These are phyloP conservation scores for Drosophila sordidula DNA, from an alignment of 2,888 invertebrate genomes.

Conservation along the genomic window DNA sequence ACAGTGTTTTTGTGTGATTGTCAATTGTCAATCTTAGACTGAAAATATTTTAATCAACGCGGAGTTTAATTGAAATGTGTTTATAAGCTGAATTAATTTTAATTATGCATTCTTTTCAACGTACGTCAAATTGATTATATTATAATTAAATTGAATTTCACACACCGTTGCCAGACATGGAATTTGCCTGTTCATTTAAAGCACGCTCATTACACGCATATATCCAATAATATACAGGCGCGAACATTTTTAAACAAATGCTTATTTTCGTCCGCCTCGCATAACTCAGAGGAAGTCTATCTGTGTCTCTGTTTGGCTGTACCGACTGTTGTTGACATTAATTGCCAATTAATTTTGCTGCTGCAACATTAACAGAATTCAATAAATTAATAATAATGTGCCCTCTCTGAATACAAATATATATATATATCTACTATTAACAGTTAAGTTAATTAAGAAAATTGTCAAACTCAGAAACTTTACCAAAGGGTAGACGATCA, in stretches of 20 bases:
- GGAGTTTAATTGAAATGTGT: constrained; percentile 14
- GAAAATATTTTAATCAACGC: not conserved
- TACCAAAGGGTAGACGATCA: no score
- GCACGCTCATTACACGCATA: constrained; percentile 14
- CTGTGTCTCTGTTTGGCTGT: constrained; percentile 4
- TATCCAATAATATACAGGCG: constrained; percentile 35
- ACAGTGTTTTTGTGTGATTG: not conserved
- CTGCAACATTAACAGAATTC: constrained; percentile 48
- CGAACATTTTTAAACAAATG: constrained; percentile 22
- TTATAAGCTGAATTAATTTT: constrained; percentile 33
- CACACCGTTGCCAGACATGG: constrained; percentile 8
- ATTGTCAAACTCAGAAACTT: constrained; percentile 5
- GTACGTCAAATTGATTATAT: constrained; percentile 42
- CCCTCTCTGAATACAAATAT: constrained; percentile 9
- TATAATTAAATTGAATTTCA: constrained; percentile 50
- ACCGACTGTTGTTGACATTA: constrained; percentile 54
- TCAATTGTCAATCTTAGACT: not conserved
- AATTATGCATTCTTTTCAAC: constrained; percentile 40
- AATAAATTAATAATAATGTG: constrained; percentile 40
- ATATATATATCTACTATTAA: not conserved
- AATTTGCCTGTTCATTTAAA: constrained; percentile 13
- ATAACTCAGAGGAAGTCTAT: constrained; percentile 27
- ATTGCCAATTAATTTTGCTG: constrained; percentile 68
- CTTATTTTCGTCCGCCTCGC: constrained; percentile 21
- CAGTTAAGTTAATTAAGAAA: constrained; percentile 10